Evolutionary conservation across 2,797 vertebrate genomes (phyloP).

Genomic region (Cirrhinus molitorella): DNA sequence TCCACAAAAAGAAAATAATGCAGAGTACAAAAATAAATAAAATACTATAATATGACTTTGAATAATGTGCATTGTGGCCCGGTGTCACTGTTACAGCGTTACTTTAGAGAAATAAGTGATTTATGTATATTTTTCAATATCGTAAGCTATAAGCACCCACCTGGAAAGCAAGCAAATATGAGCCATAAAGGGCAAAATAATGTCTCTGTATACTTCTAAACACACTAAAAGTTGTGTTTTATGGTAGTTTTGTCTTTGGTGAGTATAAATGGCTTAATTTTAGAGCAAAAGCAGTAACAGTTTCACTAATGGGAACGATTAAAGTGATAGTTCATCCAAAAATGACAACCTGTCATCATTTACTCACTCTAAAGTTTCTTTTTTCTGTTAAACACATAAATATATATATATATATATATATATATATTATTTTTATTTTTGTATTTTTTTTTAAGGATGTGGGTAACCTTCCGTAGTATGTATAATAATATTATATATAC

Average conservation of each 20-base stretch:
- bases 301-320: neutral
- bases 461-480: too few species aligned
- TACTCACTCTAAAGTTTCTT: too few species aligned
- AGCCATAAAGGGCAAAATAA: neutral
- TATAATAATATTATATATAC: too few species aligned
- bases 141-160: neutral
- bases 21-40: neutral
- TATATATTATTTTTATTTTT: too few species aligned
- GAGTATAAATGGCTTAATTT: neutral
- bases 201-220: constrained; percentile 1
- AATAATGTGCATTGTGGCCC: neutral
- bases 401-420: too few species aligned
- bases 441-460: too few species aligned
- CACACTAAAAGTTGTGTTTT: neutral
- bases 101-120: neutral
- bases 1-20: neutral
- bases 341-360: too few species aligned
- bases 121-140: neutral
- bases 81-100: neutral
- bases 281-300: neutral
- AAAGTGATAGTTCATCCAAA: neutral
- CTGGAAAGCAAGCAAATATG: neutral
- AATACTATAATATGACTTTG: constrained; percentile 2
- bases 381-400: too few species aligned
- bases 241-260: neutral